Evolutionary conservation across 2,113 vertebrate genomes (phyloP), one percentile per base, ranked within the genome.

Genomic region (Nicator chloris): DNA sequence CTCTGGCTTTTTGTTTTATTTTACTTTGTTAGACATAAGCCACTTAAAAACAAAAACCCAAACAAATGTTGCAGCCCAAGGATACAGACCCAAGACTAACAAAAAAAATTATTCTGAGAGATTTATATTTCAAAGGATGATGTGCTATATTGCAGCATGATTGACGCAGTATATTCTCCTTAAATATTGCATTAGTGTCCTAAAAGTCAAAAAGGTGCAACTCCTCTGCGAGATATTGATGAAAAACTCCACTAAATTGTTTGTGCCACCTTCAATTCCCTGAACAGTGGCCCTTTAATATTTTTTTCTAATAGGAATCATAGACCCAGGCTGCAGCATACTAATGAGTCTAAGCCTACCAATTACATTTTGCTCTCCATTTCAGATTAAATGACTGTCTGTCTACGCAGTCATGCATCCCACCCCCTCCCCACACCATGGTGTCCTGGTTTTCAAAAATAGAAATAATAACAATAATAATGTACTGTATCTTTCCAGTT

Each of bases 381-480:
- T 97, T 96, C 90, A 95, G 90, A 93, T 92, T 90, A 96, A 97
- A 97, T 86, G 93, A 95, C 88, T 96, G 68, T 77, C 94, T 88
- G 79, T 90, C 85, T 95, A 90, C 1, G 3, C 77, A 80, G 31
- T 86, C 53, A 45, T 64, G 88, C 83, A 94, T 71, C 69, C 60
- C 54, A 78, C 54, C 19, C 75, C 42, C 72, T 90, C 79, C 72
- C 37, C 68, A 63, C 61, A 92, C 64, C 72, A 86, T 1, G 3
- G 49, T 88, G 90, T 61, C 73, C 90, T 90, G 93, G 47, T 93
- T 95, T 94, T 96, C 88, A 93, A 95, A 96, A 97, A 96, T 91
- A 96, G 94, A 96, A 96, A 96, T 95, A 96, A 96, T 93, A 97
- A 94, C 93, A 96, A 93, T 84, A 96, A 96, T 96, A 95, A 96